A percentile compares a stretch with the other conserved stretches of the same genome.
These are phyloP conservation scores for Drosophila kambysellisi DNA, from an alignment of 2,888 invertebrate genomes.

Conservation along the genomic window DNA sequence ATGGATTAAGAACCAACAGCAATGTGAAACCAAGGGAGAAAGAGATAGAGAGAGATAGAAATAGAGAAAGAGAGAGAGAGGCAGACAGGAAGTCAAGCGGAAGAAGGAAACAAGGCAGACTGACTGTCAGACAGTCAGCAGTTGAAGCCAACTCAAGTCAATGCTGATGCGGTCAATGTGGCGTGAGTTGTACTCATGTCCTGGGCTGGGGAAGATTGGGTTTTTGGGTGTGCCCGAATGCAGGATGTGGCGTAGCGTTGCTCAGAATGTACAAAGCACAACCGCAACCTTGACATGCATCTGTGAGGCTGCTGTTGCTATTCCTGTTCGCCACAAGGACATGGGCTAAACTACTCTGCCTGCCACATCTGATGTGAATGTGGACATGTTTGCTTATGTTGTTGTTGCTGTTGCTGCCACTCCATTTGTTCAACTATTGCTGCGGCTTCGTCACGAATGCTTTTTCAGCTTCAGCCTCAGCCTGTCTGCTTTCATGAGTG, in stretches of 20 bases:
- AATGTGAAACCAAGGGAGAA: conserved; percentile 21
- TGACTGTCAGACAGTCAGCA: conserved; percentile 17
- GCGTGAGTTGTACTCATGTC: conserved; percentile 24
- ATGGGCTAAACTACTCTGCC: conserved; percentile 14
- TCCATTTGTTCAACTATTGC: conserved; percentile 57
- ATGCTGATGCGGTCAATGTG: conserved; percentile 65
- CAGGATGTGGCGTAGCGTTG: conserved; percentile 28
- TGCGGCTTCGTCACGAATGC: conserved; percentile 60
- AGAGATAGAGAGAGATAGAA: not conserved
- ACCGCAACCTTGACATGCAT: conserved; percentile 78
- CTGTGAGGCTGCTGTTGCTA: conserved; percentile 54
- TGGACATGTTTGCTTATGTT: conserved; percentile 1
- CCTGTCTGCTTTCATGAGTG: conserved; percentile 5
- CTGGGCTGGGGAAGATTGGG: not conserved
- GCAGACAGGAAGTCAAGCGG: conserved; percentile 9
- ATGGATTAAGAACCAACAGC: conserved; percentile 54
- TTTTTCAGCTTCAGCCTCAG: conserved; percentile 24
- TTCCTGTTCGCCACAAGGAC: conserved; percentile 54
- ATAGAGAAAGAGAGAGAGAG: not conserved
- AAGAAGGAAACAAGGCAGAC: conserved; percentile 35
- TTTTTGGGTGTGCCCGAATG: conserved; percentile 6
- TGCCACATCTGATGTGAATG: conserved; percentile 3
- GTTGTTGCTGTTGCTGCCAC: conserved; percentile 29
- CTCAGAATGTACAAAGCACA: conserved; percentile 41
- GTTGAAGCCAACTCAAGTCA: conserved; percentile 54